Evolutionary conservation across 30 jellyfish, hydroid and myxozoan genomes (phyloP).

Genomic region (Aurelia coerulea): DNA sequence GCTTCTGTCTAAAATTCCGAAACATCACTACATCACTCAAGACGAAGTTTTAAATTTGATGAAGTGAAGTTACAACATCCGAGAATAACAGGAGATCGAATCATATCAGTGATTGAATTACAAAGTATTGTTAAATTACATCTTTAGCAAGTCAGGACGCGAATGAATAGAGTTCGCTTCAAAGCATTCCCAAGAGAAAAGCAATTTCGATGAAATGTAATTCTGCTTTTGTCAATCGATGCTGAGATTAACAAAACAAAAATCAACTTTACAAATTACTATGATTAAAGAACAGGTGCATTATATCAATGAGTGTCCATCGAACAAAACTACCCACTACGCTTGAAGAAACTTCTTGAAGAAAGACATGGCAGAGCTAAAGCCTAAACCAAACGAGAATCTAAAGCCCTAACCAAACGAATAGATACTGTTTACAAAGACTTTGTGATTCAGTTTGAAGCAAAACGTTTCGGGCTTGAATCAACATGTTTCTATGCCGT

Average conservation of each 20-base stretch:
- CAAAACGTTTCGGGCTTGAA: too few relatives aligned
- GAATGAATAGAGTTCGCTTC: background rate
- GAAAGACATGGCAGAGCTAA: too few relatives aligned
- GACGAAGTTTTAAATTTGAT: background rate
- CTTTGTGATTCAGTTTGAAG: too few relatives aligned
- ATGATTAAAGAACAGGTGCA: constrained; percentile 36
- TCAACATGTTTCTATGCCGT: too few relatives aligned
- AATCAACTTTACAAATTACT: constrained; percentile 9
- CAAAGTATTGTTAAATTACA: background rate
- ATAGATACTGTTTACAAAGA: too few relatives aligned
- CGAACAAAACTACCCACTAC: too few relatives aligned
- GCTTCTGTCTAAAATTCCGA: constrained; percentile 62
- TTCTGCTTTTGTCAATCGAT: constrained; percentile 30
- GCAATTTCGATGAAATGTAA: constrained; percentile 4
- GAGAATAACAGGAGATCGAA: too few relatives aligned
- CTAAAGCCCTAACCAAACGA: too few relatives aligned
- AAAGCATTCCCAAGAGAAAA: background rate
- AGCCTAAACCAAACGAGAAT: too few relatives aligned
- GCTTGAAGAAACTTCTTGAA: too few relatives aligned
- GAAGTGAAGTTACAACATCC: too few relatives aligned
- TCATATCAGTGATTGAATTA: too few relatives aligned
- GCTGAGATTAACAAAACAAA: constrained; percentile 1
- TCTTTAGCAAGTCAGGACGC: background rate
- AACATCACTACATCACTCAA: constrained; percentile 18
- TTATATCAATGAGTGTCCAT: background rate